Evolutionary conservation across 2,888 invertebrate species (phyloP).

Genomic region (Chesias legatella): DNA sequence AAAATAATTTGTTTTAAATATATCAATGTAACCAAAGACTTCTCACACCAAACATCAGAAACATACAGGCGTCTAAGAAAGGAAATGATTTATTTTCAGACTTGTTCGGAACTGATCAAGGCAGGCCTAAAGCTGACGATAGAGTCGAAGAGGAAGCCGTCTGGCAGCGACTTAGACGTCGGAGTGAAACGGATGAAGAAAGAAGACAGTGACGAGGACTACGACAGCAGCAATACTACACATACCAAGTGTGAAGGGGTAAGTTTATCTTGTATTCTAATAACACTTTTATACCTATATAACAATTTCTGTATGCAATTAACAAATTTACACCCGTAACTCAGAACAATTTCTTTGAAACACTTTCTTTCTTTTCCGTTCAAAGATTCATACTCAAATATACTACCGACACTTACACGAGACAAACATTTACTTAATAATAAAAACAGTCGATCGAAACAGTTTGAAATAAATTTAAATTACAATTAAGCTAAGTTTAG

Average conservation of each 20-base stretch:
- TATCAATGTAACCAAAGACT: too few species aligned
- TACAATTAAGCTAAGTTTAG: too few species aligned
- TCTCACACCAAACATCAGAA: neutral
- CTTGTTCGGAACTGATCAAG: slow-evolving; percentile 94
- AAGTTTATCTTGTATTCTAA: slow-evolving; percentile 30
- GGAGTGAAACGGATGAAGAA: slow-evolving; percentile 74
- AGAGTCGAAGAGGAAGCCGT: slow-evolving; percentile 91
- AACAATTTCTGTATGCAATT: too few species aligned
- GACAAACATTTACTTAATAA: too few species aligned
- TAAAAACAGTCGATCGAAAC: too few species aligned
- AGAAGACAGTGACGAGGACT: slow-evolving; percentile 83
- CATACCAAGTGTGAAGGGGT: slow-evolving; percentile 80
- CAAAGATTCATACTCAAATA: too few species aligned
- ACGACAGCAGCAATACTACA: slow-evolving; percentile 76
- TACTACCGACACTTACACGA: too few species aligned
- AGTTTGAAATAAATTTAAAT: too few species aligned
- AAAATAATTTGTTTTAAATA: too few species aligned
- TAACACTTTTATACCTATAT: neutral
- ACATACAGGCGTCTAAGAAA: neutral
- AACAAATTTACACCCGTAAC: too few species aligned
- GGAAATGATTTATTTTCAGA: slow-evolving; percentile 67
- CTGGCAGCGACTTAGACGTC: slow-evolving; percentile 81
- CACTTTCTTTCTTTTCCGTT: too few species aligned
- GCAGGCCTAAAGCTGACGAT: slow-evolving; percentile 94
- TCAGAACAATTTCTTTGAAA: too few species aligned